A percentile compares a stretch with the other conserved stretches of the same genome.
These are phyloP conservation scores for Apis mellifera DNA, from an alignment of 1,140 invertebrate genomes.

Conservation along the genomic window Amel_HAv3.1 CM009942.2:5109501-5110000, in stretches of 20 bases:
- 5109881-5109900: too few species aligned
- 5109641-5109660: conserved; percentile 18
- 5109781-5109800: not conserved
- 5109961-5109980: too few species aligned
- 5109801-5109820: not conserved
- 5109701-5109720: not conserved
- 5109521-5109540: not conserved
- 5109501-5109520: not conserved
- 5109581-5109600: not conserved
- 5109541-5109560: conserved; percentile 7
- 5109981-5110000: too few species aligned
- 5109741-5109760: not conserved
- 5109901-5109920: too few species aligned
- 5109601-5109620: conserved; percentile 44
- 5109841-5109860: too few species aligned
- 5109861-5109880: not conserved
- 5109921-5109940: too few species aligned
- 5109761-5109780: conserved; percentile 30
- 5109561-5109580: conserved; percentile 15
- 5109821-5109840: not conserved
- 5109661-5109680: conserved; percentile 31
- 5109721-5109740: not conserved
- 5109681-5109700: not conserved
- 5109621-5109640: not conserved
- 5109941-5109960: too few species aligned